phyloP scores from a whole-genome alignment of 53 echinoderm and acorn worm genomes.

The Antedon mediterranea region DNA sequence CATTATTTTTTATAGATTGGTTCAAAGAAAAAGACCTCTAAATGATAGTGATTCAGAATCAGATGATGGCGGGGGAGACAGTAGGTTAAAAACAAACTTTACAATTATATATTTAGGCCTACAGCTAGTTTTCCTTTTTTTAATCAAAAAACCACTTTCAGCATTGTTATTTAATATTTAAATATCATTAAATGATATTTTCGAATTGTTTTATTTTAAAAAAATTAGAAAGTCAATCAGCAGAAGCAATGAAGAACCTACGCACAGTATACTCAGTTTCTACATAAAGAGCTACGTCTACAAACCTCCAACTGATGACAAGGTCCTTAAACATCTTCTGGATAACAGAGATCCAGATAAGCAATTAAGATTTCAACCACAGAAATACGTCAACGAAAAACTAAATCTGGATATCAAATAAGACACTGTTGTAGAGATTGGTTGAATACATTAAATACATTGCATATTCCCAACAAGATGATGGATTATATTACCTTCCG shows the following conservation, averaged over 20 bases:
- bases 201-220: too few species aligned
- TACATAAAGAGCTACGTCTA: not conserved
- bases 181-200: too few species aligned
- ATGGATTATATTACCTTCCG: constrained; percentile 15
- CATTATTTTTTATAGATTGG: too few species aligned
- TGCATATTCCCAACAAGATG: constrained; percentile 12
- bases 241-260: not conserved
- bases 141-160: too few species aligned
- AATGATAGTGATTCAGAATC: too few species aligned
- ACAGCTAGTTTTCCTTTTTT: too few species aligned
- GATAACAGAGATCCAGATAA: not conserved
- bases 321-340: not conserved
- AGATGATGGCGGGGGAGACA: too few species aligned
- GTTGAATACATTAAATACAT: constrained; percentile 8
- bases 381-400: not conserved
- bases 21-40: too few species aligned
- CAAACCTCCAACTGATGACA: not conserved
- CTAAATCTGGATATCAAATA: not conserved
- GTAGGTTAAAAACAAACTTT: too few species aligned
- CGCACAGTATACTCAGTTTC: not conserved
- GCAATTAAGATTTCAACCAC: not conserved
- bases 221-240: not conserved
- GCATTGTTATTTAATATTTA: too few species aligned
- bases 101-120: too few species aligned
- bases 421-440: constrained; percentile 1